These are phyloP conservation scores for Stomatorhinus ivindoensis DNA, from an alignment of 2,113 vertebrate genomes.

Conservation along the genomic window DNA sequence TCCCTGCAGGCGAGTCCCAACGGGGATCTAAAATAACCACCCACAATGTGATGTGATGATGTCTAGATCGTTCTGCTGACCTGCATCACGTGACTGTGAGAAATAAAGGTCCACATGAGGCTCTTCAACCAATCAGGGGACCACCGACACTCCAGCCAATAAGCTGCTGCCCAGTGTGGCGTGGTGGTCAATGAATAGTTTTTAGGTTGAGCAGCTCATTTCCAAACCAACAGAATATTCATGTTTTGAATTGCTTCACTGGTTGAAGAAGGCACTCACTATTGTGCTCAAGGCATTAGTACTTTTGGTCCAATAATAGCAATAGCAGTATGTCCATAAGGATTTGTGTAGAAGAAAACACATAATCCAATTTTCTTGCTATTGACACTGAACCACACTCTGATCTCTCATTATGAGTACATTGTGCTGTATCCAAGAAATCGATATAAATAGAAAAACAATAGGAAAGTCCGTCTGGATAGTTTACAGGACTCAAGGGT, in stretches of 20 bases:
- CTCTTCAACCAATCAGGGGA: background rate
- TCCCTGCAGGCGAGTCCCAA: background rate
- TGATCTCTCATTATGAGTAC: background rate
- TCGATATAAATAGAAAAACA: conserved; percentile 1
- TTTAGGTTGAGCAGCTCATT: background rate
- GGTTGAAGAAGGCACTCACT: background rate
- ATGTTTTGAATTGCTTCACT: background rate
- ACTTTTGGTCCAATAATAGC: background rate
- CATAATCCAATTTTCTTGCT: background rate
- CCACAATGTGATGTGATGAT: background rate
- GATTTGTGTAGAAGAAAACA: background rate
- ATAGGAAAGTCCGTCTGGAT: background rate
- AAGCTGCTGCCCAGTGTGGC: background rate
- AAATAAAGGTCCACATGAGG: background rate
- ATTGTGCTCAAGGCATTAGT: background rate
- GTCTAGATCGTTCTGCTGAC: background rate
- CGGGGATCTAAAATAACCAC: background rate
- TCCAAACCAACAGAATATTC: background rate
- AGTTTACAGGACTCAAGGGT: background rate
- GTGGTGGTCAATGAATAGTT: background rate
- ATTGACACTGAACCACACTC: background rate
- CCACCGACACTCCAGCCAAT: conserved; percentile 1
- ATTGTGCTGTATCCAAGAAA: background rate
- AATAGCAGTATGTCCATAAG: background rate
- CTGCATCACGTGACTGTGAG: background rate